A percentile compares a stretch with the other conserved stretches of the same genome.
phyloP scores from a whole-genome alignment of 2,888 invertebrate genomes.

The Tiliacea citrago region DNA sequence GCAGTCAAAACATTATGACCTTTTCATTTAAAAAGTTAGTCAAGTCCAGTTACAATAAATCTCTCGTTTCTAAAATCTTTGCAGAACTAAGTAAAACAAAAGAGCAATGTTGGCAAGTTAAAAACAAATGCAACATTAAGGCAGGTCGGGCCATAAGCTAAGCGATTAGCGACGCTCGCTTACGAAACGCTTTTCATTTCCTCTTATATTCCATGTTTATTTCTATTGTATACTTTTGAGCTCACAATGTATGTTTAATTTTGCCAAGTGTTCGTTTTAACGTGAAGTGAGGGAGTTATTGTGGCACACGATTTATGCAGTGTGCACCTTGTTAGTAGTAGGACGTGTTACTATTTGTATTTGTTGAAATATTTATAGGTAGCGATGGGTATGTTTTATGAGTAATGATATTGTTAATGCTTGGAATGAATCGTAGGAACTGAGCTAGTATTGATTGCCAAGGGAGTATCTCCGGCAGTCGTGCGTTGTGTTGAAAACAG shows the following conservation, averaged over 20 bases:
- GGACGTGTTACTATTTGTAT: slow-evolving; percentile 4
- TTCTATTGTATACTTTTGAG: slow-evolving; percentile 60
- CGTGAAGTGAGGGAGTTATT: slow-evolving; percentile 29
- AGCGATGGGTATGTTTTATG: background rate
- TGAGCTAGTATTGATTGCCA: background rate
- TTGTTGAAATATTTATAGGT: slow-evolving; percentile 27
- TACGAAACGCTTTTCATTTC: slow-evolving; percentile 63
- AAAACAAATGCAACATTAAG: slow-evolving; percentile 56
- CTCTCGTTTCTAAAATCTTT: slow-evolving; percentile 40
- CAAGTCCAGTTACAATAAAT: slow-evolving; percentile 38
- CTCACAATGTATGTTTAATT: slow-evolving; percentile 60
- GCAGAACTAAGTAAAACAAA: slow-evolving; percentile 46
- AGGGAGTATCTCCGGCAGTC: no score
- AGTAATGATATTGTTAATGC: background rate
- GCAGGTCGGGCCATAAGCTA: slow-evolving; percentile 55
- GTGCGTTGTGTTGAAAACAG: background rate
- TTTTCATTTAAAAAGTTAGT: slow-evolving; percentile 47
- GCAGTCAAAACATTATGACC: slow-evolving; percentile 38
- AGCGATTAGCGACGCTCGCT: slow-evolving; percentile 60
- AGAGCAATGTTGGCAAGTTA: slow-evolving; percentile 42
- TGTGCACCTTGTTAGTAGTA: slow-evolving; percentile 9
- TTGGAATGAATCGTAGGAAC: background rate
- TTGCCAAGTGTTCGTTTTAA: slow-evolving; percentile 52
- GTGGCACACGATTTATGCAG: slow-evolving; percentile 17
- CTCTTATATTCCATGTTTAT: slow-evolving; percentile 60